These are phyloP conservation scores for Tipula vernalis DNA, from an alignment of 2,888 invertebrate genomes.

Conservation along the genomic window DNA sequence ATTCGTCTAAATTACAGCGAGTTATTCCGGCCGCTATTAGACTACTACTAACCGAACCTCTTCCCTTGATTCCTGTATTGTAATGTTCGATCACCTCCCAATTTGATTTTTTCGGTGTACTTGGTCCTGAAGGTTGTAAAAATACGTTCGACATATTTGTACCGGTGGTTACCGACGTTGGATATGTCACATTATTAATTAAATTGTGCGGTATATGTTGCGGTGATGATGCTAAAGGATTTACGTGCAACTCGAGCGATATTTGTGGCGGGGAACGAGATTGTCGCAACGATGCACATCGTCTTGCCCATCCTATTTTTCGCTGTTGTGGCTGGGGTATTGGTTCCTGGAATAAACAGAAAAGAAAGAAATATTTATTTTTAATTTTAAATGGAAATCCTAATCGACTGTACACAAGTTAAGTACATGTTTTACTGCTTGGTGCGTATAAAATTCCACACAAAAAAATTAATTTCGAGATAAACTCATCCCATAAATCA, in stretches of 20 bases:
- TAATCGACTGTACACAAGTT: neutral
- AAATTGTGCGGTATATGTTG: conserved; percentile 25
- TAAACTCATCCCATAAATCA: neutral
- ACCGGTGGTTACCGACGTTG: conserved; percentile 17
- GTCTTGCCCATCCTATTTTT: conserved; percentile 32
- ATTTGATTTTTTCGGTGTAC: conserved; percentile 65
- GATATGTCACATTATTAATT: neutral
- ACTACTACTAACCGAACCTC: conserved; percentile 47
- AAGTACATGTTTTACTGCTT: neutral
- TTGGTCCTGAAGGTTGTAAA: conserved; percentile 39
- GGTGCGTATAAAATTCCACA: neutral
- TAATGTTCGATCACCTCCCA: conserved; percentile 89
- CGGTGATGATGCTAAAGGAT: conserved; percentile 25
- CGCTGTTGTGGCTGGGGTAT: neutral
- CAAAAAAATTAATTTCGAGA: neutral
- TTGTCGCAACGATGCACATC: conserved; percentile 45
- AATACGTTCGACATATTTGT: conserved; percentile 20
- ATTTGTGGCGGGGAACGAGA: conserved; percentile 28
- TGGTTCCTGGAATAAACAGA: neutral
- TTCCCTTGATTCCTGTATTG: conserved; percentile 47
- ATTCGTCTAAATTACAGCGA: conserved; percentile 35
- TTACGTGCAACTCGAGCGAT: conserved; percentile 30
- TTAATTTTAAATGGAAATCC: neutral
- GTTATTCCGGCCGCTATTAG: conserved; percentile 42
- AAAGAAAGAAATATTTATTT: neutral